A percentile compares a stretch with the other conserved stretches of the same genome.
phyloP scores from a whole-genome alignment of 1,140 invertebrate species.

The Hestina assimilis region DNA sequence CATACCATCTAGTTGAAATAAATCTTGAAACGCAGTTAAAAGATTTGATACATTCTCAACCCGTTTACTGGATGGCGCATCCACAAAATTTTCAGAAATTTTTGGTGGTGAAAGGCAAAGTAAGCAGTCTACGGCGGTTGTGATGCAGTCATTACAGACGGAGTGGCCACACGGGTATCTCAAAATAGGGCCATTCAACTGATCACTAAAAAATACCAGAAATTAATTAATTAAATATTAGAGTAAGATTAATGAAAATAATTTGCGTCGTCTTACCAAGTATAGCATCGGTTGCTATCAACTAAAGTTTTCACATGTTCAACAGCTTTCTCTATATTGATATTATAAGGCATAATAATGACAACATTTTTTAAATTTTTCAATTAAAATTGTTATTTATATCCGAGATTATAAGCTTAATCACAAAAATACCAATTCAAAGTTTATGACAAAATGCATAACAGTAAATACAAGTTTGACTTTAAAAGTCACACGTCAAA shows the following conservation, averaged over 20 bases:
- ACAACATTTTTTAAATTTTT: slow-evolving; percentile 6
- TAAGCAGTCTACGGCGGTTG: slow-evolving; percentile 36
- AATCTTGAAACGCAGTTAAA: slow-evolving; percentile 44
- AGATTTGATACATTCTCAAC: slow-evolving; percentile 43
- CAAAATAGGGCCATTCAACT: slow-evolving; percentile 30
- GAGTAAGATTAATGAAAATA: background rate
- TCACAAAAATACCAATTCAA: too few species aligned
- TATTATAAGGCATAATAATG: slow-evolving; percentile 40
- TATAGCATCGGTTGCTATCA: slow-evolving; percentile 42
- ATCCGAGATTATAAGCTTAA: too few species aligned
- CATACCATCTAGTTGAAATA: slow-evolving; percentile 57
- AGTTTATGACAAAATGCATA: too few species aligned
- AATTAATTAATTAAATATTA: background rate
- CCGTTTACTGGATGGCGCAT: slow-evolving; percentile 36
- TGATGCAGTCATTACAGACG: slow-evolving; percentile 47
- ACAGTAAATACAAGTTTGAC: too few species aligned
- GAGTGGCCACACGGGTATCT: slow-evolving; percentile 58
- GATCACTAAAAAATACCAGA: slow-evolving; percentile 46
- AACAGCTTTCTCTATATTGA: slow-evolving; percentile 38
- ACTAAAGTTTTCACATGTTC: slow-evolving; percentile 45
- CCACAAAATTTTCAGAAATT: slow-evolving; percentile 17
- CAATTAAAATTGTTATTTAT: too few species aligned
- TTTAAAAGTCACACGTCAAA: too few species aligned
- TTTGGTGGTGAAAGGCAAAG: slow-evolving; percentile 38
- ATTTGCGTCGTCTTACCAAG: slow-evolving; percentile 41